Conservation (phyloP, 2,888 invertebrate genomes). For the Beris chalybata region DNA sequence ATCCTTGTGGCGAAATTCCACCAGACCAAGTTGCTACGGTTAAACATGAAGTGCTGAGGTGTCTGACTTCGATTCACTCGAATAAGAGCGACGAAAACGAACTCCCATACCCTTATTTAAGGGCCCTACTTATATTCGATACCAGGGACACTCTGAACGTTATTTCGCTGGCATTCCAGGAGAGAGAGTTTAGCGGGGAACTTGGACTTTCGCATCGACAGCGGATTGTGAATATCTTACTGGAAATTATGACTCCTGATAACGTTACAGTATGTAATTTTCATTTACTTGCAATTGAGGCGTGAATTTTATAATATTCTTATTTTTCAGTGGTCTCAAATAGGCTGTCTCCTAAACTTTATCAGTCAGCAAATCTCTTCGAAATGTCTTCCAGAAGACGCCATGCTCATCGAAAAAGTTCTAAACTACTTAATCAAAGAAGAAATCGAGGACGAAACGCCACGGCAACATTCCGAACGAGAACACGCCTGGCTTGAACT, state of each 20-base stretch:
- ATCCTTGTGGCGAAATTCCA: constrained; percentile 75
- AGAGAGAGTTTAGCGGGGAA: constrained; percentile 74
- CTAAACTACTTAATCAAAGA: constrained; percentile 64
- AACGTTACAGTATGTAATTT: constrained; percentile 64
- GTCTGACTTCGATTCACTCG: constrained; percentile 70
- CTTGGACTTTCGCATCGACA: constrained; percentile 72
- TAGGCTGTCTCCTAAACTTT: constrained; percentile 67
- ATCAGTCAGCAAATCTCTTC: constrained; percentile 66
- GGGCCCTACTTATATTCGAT: constrained; percentile 78
- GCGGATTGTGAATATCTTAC: constrained; percentile 74
- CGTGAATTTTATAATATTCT: constrained; percentile 19
- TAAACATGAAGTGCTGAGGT: constrained; percentile 72
- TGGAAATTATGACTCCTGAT: constrained; percentile 71
- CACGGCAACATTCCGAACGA: constrained; percentile 65
- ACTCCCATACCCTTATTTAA: constrained; percentile 69
- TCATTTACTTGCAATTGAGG: background rate
- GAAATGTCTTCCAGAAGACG: constrained; percentile 53
- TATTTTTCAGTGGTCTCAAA: constrained; percentile 53
- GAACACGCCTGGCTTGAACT: constrained; percentile 75
- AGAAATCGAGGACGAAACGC: constrained; percentile 51
- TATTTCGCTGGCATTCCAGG: constrained; percentile 80
- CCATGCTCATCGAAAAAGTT: constrained; percentile 62
- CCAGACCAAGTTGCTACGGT: constrained; percentile 65
- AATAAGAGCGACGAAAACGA: constrained; percentile 64
- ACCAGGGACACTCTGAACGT: constrained; percentile 85